phyloP scores from a whole-genome alignment of 2,797 vertebrate genomes.

The Pseudochirops corinnae region DNA sequence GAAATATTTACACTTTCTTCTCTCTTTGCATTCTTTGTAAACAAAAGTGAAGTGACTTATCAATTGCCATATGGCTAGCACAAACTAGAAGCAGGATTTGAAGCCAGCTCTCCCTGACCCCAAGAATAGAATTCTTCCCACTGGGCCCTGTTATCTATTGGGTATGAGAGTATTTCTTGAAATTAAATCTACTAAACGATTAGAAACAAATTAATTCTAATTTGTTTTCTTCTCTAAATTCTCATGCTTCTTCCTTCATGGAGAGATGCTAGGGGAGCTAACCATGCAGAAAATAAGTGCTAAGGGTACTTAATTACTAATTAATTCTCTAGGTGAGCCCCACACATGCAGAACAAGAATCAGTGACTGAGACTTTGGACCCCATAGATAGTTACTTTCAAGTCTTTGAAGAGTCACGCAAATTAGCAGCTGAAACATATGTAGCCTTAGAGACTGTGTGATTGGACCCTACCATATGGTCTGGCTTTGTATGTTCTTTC shows the following conservation, averaged over 20 bases:
- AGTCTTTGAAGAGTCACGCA: background rate
- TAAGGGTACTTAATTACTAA: background rate
- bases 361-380: background rate
- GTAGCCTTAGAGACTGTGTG: background rate
- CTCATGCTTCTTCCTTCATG: background rate
- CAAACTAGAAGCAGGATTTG: background rate
- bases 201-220: background rate
- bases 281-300: background rate
- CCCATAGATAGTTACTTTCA: background rate
- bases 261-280: background rate
- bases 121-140: background rate
- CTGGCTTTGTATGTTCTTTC: background rate
- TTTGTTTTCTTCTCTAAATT: slow-evolving; percentile 19
- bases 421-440: background rate
- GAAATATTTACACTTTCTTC: background rate
- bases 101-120: background rate
- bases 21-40: background rate
- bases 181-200: background rate
- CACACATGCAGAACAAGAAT: background rate
- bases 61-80: background rate
- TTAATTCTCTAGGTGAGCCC: background rate
- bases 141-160: background rate
- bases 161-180: background rate
- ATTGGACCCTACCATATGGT: background rate
- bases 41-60: background rate